A percentile compares a stretch with the other conserved stretches of the same genome.
phyloP scores from a whole-genome alignment of 2,113 vertebrate genomes.

The Heloderma charlesbogerti region DNA sequence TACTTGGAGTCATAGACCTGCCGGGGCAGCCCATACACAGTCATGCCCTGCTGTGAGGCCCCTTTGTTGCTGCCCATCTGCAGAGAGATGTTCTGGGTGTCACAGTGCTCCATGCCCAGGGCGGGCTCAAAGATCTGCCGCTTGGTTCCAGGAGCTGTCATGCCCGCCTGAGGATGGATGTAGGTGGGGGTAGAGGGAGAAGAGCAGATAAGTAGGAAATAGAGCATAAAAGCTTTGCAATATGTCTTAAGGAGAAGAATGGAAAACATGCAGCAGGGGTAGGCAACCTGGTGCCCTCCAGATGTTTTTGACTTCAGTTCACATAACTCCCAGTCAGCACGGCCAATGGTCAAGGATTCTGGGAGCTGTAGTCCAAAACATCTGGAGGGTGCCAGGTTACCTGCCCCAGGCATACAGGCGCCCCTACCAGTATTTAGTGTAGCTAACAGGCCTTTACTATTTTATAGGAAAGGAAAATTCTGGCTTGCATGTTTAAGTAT shows the following conservation, averaged over 20 bases:
- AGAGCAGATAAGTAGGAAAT: background rate
- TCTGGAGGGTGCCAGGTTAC: too few relatives aligned
- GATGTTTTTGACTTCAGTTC: too few relatives aligned
- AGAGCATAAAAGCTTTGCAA: background rate
- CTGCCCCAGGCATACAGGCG: background rate
- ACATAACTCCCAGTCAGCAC: too few relatives aligned
- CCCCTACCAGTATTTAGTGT: background rate
- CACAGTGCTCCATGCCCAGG: slow-evolving; percentile 91
- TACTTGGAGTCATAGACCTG: slow-evolving; percentile 96
- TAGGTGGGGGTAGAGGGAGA: background rate
- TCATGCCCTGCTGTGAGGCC: slow-evolving; percentile 94
- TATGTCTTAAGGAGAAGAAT: background rate
- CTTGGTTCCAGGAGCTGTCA: slow-evolving; percentile 94
- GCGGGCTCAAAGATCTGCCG: slow-evolving; percentile 93
- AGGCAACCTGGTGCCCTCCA: background rate
- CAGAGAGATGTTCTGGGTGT: slow-evolving; percentile 88
- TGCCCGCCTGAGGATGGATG: slow-evolving; percentile 82
- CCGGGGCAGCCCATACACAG: slow-evolving; percentile 91
- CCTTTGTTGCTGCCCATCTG: slow-evolving; percentile 98
- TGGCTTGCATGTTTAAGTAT: background rate
- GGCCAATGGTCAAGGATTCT: too few relatives aligned
- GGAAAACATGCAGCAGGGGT: background rate
- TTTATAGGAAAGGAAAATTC: background rate
- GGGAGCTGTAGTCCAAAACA: too few relatives aligned
- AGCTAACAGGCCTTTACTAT: background rate